Conservation (phyloP, 53 echinoderm and acorn worm species). For the Holothuria leucospilota region DNA sequence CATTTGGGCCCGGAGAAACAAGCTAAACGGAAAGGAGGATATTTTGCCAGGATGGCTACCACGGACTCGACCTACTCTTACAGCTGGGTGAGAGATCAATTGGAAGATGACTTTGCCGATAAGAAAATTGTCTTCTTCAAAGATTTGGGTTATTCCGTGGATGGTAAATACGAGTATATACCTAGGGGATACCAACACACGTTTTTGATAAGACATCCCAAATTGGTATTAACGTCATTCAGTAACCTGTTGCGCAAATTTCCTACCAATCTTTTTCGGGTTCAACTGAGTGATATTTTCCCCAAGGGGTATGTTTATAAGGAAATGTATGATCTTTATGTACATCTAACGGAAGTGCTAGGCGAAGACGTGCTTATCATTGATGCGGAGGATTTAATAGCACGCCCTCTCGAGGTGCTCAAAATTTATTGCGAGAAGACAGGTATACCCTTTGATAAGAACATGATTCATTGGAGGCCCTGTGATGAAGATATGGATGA, state of each 20-base stretch:
- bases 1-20: conserved; percentile 91
- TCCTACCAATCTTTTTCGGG: conserved; percentile 61
- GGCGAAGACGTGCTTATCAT: conserved; percentile 86
- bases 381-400: conserved; percentile 66
- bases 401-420: neutral
- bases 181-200: conserved; percentile 89
- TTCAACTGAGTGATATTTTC: conserved; percentile 31
- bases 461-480: neutral
- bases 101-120: conserved; percentile 66
- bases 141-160: conserved; percentile 85
- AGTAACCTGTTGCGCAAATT: conserved; percentile 71
- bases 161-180: conserved; percentile 75
- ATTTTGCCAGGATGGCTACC: conserved; percentile 46
- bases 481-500: conserved; percentile 4
- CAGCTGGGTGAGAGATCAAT: conserved; percentile 72
- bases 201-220: conserved; percentile 89
- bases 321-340: conserved; percentile 81
- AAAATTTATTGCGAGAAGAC: neutral
- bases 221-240: conserved; percentile 82
- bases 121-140: conserved; percentile 84
- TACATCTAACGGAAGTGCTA: conserved; percentile 69
- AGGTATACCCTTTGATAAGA: neutral
- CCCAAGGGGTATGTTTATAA: conserved; percentile 71
- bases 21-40: conserved; percentile 42
- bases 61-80: conserved; percentile 71